Conservation (phyloP, 2,888 invertebrate species). For the Ennomos quercinarius region DNA sequence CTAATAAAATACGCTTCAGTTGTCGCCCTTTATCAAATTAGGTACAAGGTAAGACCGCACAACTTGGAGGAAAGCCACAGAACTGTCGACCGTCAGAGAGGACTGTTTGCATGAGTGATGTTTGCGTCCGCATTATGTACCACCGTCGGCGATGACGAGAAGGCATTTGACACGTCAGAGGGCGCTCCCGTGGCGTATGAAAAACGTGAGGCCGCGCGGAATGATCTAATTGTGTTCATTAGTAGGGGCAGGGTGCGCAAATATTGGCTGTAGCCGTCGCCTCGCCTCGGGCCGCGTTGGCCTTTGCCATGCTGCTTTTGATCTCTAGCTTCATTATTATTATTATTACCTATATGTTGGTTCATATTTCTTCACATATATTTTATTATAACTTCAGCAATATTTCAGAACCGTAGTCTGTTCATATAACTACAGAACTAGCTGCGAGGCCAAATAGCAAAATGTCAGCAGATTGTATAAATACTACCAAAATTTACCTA, state of each 20-base stretch:
- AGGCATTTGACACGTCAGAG: slow-evolving; percentile 69
- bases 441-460: too few species aligned
- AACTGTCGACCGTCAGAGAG: slow-evolving; percentile 22
- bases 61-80: slow-evolving; percentile 25
- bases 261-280: slow-evolving; percentile 77
- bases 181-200: slow-evolving; percentile 69
- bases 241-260: slow-evolving; percentile 80
- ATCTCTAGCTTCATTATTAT: slow-evolving; percentile 40
- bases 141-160: slow-evolving; percentile 51
- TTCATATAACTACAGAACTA: too few species aligned
- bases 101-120: slow-evolving; percentile 40
- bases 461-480: too few species aligned
- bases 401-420: too few species aligned
- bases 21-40: slow-evolving; percentile 11
- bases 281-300: slow-evolving; percentile 55
- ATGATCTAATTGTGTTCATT: slow-evolving; percentile 86
- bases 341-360: slow-evolving; percentile 1
- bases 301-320: slow-evolving; percentile 44
- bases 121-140: slow-evolving; percentile 67
- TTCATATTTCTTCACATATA: too few species aligned
- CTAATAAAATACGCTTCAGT: slow-evolving; percentile 2
- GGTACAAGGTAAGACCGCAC: slow-evolving; percentile 17
- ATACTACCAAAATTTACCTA: too few species aligned
- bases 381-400: too few species aligned
- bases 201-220: slow-evolving; percentile 84